Base-by-base conservation (phyloP, 2,888 invertebrate species). In the Teinopalpus imperialis region DNA sequence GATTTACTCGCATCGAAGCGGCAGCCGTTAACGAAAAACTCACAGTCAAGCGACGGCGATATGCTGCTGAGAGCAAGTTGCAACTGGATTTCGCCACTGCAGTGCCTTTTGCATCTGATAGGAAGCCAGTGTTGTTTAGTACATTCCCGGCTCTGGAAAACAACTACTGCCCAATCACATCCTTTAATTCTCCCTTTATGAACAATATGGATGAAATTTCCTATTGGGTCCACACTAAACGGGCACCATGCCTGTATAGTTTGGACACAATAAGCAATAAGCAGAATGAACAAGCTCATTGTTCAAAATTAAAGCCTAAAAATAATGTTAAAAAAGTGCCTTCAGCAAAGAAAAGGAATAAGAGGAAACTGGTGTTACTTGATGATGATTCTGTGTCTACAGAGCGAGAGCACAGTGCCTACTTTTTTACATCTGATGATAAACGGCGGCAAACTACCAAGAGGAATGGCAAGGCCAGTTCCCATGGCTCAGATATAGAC, bases 141-240 rank as follows among this genome's bases (percentile, higher is more conserved):
- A 43, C 36, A 40, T 39, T 21, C 30, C 35, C 35, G 29, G 7
- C 41, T 49, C 2, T 24, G 31, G 29, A 43, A 29, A 32, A 30
- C 35, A 8, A 18, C 29, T 3, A 18, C 34, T 14, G 24, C 13
- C 10, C 43, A 40, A 21, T 40, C 24, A 23, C 27, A 10, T 40
- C 51, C 29, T 10, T 36, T 23, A 53, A 60, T 53, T 5, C 31
- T 77, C 80, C 80, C 80, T 80, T 81, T 81, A 81, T 83, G 74
- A 83, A 57, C 71, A 75, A 70, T 52, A 86, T 87, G 81, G 87
- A 88, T 52, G 88, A 88, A 61, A 88, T 89, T 66, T 64, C 78
- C 1, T 87, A 75, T 54, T 89, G 89, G 89, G 71, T 89, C 18
- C 70, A 74, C 54, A 87, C 89, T 1, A 81, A 81, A 52, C 68